Conservation (phyloP, 2,113 vertebrate species). For the Odontesthes bonariensis region DNA sequence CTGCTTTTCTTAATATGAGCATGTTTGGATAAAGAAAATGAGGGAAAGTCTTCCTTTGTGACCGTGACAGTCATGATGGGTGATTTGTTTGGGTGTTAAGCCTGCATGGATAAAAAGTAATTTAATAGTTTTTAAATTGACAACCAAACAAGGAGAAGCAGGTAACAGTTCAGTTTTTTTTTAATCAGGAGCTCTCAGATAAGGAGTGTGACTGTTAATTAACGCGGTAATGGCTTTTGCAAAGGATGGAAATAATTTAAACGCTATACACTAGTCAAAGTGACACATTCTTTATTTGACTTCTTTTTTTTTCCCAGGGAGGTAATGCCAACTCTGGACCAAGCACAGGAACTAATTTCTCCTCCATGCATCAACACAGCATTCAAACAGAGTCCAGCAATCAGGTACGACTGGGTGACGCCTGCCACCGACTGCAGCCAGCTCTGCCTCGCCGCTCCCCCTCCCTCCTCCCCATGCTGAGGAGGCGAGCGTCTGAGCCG, state of each 20-base stretch:
- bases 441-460: constrained; percentile 51
- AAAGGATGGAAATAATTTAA: background rate
- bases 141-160: constrained; percentile 1
- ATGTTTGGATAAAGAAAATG: constrained; percentile 12
- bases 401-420: constrained; percentile 68
- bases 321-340: background rate
- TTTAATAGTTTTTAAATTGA: constrained; percentile 18
- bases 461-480: constrained; percentile 56
- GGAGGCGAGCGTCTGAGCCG: constrained; percentile 62
- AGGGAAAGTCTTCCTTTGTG: constrained; percentile 16
- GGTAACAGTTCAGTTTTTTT: constrained; percentile 7
- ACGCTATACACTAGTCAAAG: accelerated
- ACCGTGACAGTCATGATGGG: constrained; percentile 6
- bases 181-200: background rate
- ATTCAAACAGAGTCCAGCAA: constrained; percentile 21
- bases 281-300: background rate
- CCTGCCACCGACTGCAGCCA: constrained; percentile 32
- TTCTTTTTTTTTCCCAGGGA: constrained; percentile 23
- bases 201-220: background rate
- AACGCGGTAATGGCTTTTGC: background rate
- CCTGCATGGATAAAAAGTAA: background rate
- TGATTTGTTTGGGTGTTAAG: constrained; percentile 31
- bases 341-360: background rate
- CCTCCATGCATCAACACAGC: background rate
- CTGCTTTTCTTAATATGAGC: constrained; percentile 6